A percentile compares a stretch with the other conserved stretches of the same genome.
Conservation (phyloP, 2,113 vertebrate species). For the Pao palembangensis region DNA sequence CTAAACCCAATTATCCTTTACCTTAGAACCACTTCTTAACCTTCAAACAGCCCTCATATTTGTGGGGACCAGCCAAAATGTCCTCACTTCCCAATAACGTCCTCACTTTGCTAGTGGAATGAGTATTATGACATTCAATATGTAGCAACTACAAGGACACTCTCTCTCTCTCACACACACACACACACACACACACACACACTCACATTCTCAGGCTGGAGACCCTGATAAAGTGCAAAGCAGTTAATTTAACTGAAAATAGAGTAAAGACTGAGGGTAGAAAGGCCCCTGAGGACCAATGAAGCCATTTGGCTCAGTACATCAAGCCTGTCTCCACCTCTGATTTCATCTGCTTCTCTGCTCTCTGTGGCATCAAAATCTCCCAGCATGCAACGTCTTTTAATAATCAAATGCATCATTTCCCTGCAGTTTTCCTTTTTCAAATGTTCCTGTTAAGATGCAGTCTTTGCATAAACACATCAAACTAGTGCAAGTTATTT, state of each 20-base stretch:
- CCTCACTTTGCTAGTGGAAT: no score
- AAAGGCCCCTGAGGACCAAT: constrained; percentile 26
- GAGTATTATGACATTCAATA: no score
- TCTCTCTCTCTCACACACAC: no score
- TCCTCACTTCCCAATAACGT: no score
- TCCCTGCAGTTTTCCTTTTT: background rate
- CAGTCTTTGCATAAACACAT: no score
- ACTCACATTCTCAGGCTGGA: background rate
- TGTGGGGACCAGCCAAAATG: no score
- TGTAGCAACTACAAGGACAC: no score
- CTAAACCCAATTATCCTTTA: no score
- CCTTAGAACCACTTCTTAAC: no score
- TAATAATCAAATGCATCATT: no score
- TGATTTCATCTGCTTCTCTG: constrained; percentile 27
- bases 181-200: no score
- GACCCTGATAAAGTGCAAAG: background rate
- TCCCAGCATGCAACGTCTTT: background rate
- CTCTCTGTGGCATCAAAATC: constrained; percentile 7
- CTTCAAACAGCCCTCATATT: no score
- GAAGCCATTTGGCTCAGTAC: constrained; percentile 29
- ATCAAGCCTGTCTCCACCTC: constrained; percentile 14
- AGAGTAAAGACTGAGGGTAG: constrained; percentile 41
- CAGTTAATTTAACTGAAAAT: constrained; percentile 9
- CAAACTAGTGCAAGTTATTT: background rate
- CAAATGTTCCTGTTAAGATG: background rate